Conservation (phyloP, 2,888 invertebrate genomes). For the Crossocerus cetratus region DNA sequence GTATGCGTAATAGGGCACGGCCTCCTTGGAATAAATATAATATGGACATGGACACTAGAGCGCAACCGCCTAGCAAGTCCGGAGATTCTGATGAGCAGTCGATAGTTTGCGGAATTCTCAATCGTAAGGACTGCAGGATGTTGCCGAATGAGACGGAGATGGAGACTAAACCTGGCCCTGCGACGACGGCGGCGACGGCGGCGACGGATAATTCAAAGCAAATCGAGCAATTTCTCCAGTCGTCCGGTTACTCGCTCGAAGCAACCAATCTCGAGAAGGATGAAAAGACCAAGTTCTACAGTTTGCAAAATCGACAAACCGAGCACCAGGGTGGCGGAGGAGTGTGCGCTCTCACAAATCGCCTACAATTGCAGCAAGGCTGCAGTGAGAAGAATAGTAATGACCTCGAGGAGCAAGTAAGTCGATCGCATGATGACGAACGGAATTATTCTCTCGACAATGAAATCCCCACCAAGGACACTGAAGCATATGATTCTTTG, state of each 20-base stretch:
- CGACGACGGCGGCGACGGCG: neutral
- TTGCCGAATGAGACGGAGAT: neutral
- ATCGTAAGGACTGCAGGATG: conserved; percentile 12
- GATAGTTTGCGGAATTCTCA: conserved; percentile 3
- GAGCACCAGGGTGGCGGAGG: conserved; percentile 29
- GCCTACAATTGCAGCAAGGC: neutral
- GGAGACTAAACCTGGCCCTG: conserved; percentile 19
- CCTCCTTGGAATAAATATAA: conserved; percentile 71
- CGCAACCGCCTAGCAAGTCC: conserved; percentile 13
- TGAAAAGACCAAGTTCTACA: conserved; percentile 50
- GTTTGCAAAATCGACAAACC: conserved; percentile 44
- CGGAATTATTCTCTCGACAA: conserved; percentile 53
- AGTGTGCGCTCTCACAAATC: conserved; percentile 5
- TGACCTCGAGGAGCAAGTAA: neutral
- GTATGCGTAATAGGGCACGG: conserved; percentile 70
- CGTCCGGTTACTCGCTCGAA: conserved; percentile 27
- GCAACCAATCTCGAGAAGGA: conserved; percentile 34
- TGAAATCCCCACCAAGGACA: conserved; percentile 68
- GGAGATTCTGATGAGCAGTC: conserved; percentile 23
- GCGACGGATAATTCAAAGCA: conserved; percentile 28
- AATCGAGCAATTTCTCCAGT: conserved; percentile 46
- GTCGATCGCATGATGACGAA: conserved; percentile 10
- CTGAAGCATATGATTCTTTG: conserved; percentile 68
- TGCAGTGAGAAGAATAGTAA: conserved; percentile 7
- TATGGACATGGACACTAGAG: conserved; percentile 50